Evolutionary conservation across 2,888 invertebrate species (phyloP).

Genomic region (Heliconius ethilla): DNA sequence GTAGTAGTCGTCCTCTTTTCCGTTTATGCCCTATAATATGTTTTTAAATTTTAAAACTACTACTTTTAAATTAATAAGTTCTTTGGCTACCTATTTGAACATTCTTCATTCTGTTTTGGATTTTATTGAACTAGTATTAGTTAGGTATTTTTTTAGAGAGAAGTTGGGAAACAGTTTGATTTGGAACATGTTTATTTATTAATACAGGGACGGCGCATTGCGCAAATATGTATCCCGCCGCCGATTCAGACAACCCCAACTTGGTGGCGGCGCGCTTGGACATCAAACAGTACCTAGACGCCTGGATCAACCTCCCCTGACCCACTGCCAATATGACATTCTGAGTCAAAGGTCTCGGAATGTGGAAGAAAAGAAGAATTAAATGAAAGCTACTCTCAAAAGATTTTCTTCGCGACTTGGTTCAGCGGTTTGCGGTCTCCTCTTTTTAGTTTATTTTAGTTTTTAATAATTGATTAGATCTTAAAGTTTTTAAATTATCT

Average conservation of each 20-base stretch:
- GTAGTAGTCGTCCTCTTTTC: too few relatives aligned
- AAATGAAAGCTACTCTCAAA: slow-evolving; percentile 27
- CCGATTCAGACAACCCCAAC: slow-evolving; percentile 84
- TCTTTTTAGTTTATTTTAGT: slow-evolving; percentile 15
- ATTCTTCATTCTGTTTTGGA: too few relatives aligned
- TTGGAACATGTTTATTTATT: not conserved
- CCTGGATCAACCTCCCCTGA: slow-evolving; percentile 72
- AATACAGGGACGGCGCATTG: slow-evolving; percentile 94
- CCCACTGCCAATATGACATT: slow-evolving; percentile 24
- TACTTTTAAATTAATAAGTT: not conserved
- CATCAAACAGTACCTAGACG: slow-evolving; percentile 81
- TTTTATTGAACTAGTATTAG: not conserved
- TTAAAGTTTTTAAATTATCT: slow-evolving; percentile 1
- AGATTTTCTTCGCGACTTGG: slow-evolving; percentile 26
- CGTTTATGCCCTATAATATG: not conserved
- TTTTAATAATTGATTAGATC: slow-evolving; percentile 18
- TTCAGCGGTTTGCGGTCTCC: slow-evolving; percentile 25
- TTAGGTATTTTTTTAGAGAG: not conserved
- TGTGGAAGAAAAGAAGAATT: slow-evolving; percentile 34
- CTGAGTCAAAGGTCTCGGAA: slow-evolving; percentile 35
- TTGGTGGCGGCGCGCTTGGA: slow-evolving; percentile 85
- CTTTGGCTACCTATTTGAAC: too few relatives aligned
- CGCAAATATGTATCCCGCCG: slow-evolving; percentile 94
- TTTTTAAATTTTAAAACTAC: not conserved
- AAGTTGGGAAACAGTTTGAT: not conserved